phyloP scores from a whole-genome alignment of 2,888 invertebrate species.

The Trichacis sp. region DNA sequence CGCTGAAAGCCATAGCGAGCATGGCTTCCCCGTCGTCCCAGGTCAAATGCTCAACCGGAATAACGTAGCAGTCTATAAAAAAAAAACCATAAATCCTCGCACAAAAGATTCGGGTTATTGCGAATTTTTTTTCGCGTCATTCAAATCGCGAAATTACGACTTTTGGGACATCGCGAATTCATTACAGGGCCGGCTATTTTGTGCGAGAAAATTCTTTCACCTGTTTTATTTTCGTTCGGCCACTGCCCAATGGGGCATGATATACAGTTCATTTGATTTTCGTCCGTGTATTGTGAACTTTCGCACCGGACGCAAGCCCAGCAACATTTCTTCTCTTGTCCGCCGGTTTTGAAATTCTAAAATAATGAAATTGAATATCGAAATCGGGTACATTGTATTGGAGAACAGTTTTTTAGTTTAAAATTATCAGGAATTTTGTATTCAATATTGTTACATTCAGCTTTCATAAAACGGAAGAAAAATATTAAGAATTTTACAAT shows the following conservation, averaged over 20 bases:
- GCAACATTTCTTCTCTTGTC: conserved; percentile 77
- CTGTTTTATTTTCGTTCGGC: conserved; percentile 75
- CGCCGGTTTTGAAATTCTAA: conserved; percentile 73
- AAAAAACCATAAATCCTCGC: no score
- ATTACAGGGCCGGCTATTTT: no score
- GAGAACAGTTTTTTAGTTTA: no score
- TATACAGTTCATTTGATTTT: conserved; percentile 72
- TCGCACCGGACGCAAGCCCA: conserved; percentile 82
- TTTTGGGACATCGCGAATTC: no score
- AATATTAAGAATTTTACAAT: no score
- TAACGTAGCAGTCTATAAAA: conserved; percentile 73
- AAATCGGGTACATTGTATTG: no score
- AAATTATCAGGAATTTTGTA: no score
- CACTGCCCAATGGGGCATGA: conserved; percentile 75
- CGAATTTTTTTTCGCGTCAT: no score
- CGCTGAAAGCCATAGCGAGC: conserved; percentile 73
- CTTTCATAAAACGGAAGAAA: no score
- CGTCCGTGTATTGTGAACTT: conserved; percentile 73
- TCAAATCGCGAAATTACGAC: not conserved
- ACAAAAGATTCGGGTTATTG: no score
- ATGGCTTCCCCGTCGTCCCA: conserved; percentile 76
- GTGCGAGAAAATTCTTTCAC: conserved; percentile 64
- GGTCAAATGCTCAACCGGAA: conserved; percentile 74
- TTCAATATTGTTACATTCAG: no score
- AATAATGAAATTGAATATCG: conserved; percentile 18